phyloP scores from a whole-genome alignment of 2,797 vertebrate species.

The Pampus argenteus region DNA sequence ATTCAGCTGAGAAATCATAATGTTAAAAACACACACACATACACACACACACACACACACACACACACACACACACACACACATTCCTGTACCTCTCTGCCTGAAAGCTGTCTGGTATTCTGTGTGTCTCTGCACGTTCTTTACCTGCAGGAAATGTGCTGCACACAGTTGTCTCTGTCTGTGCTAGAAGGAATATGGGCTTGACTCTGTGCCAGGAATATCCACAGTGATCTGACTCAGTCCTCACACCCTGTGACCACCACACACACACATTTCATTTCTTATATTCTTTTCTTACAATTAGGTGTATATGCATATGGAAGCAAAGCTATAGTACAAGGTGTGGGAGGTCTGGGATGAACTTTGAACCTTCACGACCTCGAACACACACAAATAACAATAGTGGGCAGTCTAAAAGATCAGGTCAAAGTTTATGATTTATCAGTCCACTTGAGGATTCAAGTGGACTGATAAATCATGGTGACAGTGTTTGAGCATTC shows the following conservation, averaged over 20 bases:
- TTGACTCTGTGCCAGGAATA: slow-evolving; percentile 25
- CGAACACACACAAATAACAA: slow-evolving; percentile 6
- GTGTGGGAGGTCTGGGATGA: background rate
- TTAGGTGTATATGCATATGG: background rate
- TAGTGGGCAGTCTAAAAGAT: background rate
- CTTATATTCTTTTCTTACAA: background rate
- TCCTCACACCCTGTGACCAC: background rate
- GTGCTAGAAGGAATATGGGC: slow-evolving; percentile 12
- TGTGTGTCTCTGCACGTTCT: slow-evolving; percentile 69
- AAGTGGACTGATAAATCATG: background rate
- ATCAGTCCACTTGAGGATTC: too few species aligned
- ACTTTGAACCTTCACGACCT: slow-evolving; percentile 20
- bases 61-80: background rate
- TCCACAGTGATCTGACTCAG: background rate
- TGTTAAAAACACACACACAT: too few species aligned
- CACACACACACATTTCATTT: background rate
- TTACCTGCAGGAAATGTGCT: slow-evolving; percentile 35
- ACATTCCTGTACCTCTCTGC: slow-evolving; percentile 52
- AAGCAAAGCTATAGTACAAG: background rate
- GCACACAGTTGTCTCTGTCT: background rate
- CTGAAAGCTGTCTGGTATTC: slow-evolving; percentile 48
- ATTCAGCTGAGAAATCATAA: too few species aligned
- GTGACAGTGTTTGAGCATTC: slow-evolving; percentile 26
- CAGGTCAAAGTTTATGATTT: too few species aligned
- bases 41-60: background rate